Percentiles rank a stretch among this genome's conserved stretches.
These are phyloP conservation scores for Pteronotus mesoamericanus DNA, from an alignment of 2,797 vertebrate species.

Conservation along the genomic window DNA sequence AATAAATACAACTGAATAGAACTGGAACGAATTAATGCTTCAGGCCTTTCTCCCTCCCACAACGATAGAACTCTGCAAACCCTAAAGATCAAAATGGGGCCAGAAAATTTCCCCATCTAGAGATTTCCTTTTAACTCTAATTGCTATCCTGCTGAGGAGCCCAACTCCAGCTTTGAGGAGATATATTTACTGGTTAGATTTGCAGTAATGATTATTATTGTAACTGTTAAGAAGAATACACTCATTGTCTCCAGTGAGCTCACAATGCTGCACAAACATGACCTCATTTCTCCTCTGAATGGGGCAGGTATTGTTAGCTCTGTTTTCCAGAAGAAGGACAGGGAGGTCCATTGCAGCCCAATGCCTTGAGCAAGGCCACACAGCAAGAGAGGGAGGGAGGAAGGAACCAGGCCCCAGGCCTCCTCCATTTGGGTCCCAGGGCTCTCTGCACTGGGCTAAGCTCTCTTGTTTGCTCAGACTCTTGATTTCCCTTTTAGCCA, in stretches of 20 bases:
- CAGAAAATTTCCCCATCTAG: slow-evolving; percentile 59
- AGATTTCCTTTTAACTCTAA: slow-evolving; percentile 44
- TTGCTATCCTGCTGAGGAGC: slow-evolving; percentile 55
- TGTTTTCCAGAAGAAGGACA: slow-evolving; percentile 55
- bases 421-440: neutral
- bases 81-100: slow-evolving; percentile 36
- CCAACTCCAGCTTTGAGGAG: slow-evolving; percentile 51
- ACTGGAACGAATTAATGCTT: neutral
- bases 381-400: slow-evolving; percentile 29
- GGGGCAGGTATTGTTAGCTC: slow-evolving; percentile 71
- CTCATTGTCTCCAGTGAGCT: slow-evolving; percentile 67
- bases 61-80: slow-evolving; percentile 22
- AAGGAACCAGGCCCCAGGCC: neutral
- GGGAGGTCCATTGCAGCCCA: slow-evolving; percentile 25
- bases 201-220: slow-evolving; percentile 74
- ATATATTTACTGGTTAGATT: slow-evolving; percentile 63
- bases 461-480: neutral
- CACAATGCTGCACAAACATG: slow-evolving; percentile 56
- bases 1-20: neutral
- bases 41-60: slow-evolving; percentile 30
- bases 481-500: neutral
- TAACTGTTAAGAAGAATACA: slow-evolving; percentile 66
- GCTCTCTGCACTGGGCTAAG: neutral
- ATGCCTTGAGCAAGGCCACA: slow-evolving; percentile 61
- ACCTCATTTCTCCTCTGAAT: slow-evolving; percentile 67